phyloP scores from a whole-genome alignment of 1,140 invertebrate genomes.

The Zaprionus ornatus region DNA sequence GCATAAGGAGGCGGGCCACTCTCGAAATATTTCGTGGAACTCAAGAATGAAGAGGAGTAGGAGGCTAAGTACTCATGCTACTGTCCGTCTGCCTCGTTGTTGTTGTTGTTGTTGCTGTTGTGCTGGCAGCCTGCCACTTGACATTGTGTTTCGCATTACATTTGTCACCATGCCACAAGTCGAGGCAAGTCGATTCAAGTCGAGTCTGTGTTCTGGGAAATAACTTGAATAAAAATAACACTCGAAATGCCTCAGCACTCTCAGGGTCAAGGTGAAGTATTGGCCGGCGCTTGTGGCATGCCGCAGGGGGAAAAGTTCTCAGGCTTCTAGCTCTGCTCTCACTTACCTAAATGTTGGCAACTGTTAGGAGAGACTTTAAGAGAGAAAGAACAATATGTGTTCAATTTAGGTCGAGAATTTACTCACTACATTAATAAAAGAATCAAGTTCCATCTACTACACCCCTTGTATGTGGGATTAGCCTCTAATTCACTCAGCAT shows the following conservation, averaged over 20 bases:
- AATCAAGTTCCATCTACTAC: background rate
- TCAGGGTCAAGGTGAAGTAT: slow-evolving; percentile 65
- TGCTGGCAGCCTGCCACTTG: slow-evolving; percentile 50
- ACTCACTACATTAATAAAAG: background rate
- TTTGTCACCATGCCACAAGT: slow-evolving; percentile 30
- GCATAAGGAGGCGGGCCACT: background rate
- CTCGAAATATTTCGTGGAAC: slow-evolving; percentile 21
- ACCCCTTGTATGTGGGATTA: background rate
- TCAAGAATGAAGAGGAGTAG: background rate
- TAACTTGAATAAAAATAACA: slow-evolving; percentile 49
- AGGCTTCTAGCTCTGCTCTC: background rate
- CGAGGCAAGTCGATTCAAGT: slow-evolving; percentile 2
- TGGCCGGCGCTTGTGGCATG: background rate
- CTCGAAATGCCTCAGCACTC: slow-evolving; percentile 55
- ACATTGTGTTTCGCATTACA: slow-evolving; percentile 59
- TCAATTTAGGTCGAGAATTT: background rate
- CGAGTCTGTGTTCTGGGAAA: slow-evolving; percentile 27
- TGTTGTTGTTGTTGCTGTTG: background rate
- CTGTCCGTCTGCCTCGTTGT: slow-evolving; percentile 30
- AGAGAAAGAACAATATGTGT: background rate
- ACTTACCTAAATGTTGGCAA: background rate
- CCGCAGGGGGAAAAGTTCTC: background rate
- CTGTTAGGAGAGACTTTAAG: background rate
- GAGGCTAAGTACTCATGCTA: background rate
- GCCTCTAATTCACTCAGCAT: background rate